Evolutionary conservation across 2,797 vertebrate species (phyloP).

Genomic region (Rhabdomys pumilio): DNA sequence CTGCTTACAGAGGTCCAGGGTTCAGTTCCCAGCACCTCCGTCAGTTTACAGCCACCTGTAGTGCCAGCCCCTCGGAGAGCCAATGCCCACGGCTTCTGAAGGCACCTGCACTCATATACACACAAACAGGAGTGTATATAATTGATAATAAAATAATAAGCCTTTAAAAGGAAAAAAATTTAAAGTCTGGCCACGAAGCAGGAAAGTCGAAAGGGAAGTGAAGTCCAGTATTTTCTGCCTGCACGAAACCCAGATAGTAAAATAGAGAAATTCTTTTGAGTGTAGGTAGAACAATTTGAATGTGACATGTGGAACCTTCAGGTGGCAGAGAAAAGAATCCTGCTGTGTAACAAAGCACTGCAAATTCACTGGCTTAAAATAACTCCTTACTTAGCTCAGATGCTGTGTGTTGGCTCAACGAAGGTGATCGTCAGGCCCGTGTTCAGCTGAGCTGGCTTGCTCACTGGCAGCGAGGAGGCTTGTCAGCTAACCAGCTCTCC

Average conservation of each 20-base stretch:
- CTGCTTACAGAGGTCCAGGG: neutral
- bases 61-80: neutral
- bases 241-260: neutral
- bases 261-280: slow-evolving; percentile 1
- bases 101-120: neutral
- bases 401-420: neutral
- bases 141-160: slow-evolving; percentile 1
- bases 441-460: neutral
- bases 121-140: neutral
- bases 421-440: neutral
- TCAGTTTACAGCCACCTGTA: neutral
- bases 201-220: slow-evolving; percentile 19
- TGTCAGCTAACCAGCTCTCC: neutral
- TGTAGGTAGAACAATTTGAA: neutral
- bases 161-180: neutral
- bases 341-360: neutral
- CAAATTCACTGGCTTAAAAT: neutral
- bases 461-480: neutral
- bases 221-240: neutral
- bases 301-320: neutral
- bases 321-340: neutral
- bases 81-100: neutral
- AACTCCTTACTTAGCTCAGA: neutral
- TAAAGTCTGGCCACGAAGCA: neutral
- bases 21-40: neutral